These are phyloP conservation scores for Euzophera pinguis DNA, from an alignment of 2,888 invertebrate species.

Conservation along the genomic window DNA sequence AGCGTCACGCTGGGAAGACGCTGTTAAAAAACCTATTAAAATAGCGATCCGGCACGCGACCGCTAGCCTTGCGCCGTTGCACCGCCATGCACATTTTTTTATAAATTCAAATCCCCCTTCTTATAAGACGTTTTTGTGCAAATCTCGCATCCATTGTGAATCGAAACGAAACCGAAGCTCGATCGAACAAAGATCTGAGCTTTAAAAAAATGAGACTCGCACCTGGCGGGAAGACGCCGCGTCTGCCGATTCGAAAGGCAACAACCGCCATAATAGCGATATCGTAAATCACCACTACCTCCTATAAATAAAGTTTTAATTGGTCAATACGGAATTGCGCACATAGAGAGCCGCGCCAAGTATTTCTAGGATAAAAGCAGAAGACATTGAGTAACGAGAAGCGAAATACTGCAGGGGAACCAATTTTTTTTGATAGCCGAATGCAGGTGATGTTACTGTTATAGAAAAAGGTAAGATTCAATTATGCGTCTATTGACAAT, in stretches of 20 bases:
- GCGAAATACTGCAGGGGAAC: slow-evolving; percentile 62
- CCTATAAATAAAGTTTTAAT: slow-evolving; percentile 65
- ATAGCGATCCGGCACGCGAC: slow-evolving; percentile 67
- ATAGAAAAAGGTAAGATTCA: slow-evolving; percentile 66
- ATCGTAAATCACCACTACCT: slow-evolving; percentile 59
- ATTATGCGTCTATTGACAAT: slow-evolving; percentile 69
- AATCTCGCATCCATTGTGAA: slow-evolving; percentile 70
- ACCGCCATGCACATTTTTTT: slow-evolving; percentile 53
- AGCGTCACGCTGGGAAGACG: slow-evolving; percentile 36
- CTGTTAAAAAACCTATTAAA: slow-evolving; percentile 48
- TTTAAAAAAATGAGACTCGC: slow-evolving; percentile 46
- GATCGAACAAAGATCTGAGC: slow-evolving; percentile 47
- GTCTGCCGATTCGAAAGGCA: slow-evolving; percentile 31
- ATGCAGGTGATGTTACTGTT: slow-evolving; percentile 70
- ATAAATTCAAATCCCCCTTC: slow-evolving; percentile 41
- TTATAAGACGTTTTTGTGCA: slow-evolving; percentile 68
- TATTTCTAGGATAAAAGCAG: slow-evolving; percentile 54
- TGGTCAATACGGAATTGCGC: slow-evolving; percentile 48
- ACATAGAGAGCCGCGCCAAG: slow-evolving; percentile 41
- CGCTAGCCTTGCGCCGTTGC: slow-evolving; percentile 34
- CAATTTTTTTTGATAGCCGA: slow-evolving; percentile 47
- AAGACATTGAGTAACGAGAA: slow-evolving; percentile 74
- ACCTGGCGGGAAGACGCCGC: slow-evolving; percentile 66
- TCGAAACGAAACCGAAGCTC: slow-evolving; percentile 54
- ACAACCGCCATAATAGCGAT: slow-evolving; percentile 39